Conservation (phyloP, 2,888 invertebrate genomes). For the Beris morrisii region DNA sequence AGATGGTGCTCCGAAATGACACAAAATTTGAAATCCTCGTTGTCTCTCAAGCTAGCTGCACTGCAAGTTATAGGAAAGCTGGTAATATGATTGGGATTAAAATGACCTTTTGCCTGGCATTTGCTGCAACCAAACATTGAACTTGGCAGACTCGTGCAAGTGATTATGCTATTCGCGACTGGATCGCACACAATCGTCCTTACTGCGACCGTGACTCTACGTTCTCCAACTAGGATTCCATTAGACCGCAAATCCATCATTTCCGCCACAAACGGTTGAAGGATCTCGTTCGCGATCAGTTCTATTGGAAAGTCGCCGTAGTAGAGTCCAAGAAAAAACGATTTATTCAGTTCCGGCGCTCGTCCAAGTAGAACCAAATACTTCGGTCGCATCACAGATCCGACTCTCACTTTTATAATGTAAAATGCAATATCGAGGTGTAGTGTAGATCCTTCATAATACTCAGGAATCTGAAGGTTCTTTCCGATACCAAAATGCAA, state of each 20-base stretch:
- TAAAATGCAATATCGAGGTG: slow-evolving; percentile 1
- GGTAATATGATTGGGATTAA: slow-evolving; percentile 27
- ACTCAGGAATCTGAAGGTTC: not conserved
- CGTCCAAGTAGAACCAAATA: slow-evolving; percentile 36
- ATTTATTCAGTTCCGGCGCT: slow-evolving; percentile 23
- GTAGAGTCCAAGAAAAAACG: slow-evolving; percentile 37
- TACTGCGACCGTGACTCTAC: slow-evolving; percentile 20
- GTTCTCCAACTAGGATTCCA: slow-evolving; percentile 25
- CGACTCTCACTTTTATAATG: not conserved
- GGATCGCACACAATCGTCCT: slow-evolving; percentile 36
- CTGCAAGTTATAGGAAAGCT: slow-evolving; percentile 28
- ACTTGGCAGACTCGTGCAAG: slow-evolving; percentile 36
- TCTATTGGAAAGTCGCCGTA: slow-evolving; percentile 35
- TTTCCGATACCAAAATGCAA: slow-evolving; percentile 35
- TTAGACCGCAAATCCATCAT: slow-evolving; percentile 21
- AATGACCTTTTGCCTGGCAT: slow-evolving; percentile 33
- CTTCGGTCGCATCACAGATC: slow-evolving; percentile 26
- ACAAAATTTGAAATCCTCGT: slow-evolving; percentile 38
- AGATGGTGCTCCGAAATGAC: slow-evolving; percentile 36
- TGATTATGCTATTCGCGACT: slow-evolving; percentile 36
- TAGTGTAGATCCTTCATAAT: not conserved
- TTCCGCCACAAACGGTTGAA: slow-evolving; percentile 37
- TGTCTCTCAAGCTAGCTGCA: slow-evolving; percentile 27
- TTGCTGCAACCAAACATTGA: slow-evolving; percentile 38
- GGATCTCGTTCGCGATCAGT: slow-evolving; percentile 38